Evolutionary conservation across 2,888 invertebrate genomes (phyloP).

Genomic region (Celastrina argiolus): DNA sequence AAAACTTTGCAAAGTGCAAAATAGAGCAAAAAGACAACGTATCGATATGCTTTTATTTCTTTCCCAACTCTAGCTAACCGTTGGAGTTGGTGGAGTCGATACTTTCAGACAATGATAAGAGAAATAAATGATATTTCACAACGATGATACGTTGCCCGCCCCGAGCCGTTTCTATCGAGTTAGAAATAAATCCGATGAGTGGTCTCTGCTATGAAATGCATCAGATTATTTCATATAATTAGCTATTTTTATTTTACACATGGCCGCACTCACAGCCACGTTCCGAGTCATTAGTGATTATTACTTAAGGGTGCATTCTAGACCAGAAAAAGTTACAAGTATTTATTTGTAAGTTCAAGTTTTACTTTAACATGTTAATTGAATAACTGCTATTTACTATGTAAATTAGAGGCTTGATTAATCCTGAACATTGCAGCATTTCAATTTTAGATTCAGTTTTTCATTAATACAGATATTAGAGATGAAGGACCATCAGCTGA

Average conservation of each 20-base stretch:
- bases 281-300: no score
- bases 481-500: no score
- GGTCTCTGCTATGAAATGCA: not conserved
- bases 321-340: not conserved
- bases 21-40: not conserved
- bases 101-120: conserved; percentile 62
- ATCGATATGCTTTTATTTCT: not conserved
- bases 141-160: conserved; percentile 41
- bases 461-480: no score
- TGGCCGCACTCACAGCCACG: no score
- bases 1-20: not conserved
- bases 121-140: conserved; percentile 62
- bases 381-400: no score
- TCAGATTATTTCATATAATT: not conserved
- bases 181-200: conserved; percentile 33
- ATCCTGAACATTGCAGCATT: no score
- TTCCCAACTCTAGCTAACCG: conserved; percentile 39
- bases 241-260: not conserved
- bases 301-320: no score
- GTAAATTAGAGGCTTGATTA: no score
- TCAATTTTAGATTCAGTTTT: no score
- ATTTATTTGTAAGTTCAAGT: not conserved
- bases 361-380: not conserved
- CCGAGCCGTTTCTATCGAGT: conserved; percentile 35
- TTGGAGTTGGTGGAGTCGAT: conserved; percentile 49